Evolutionary conservation across 2,113 vertebrate species (phyloP).

Genomic region (Notothenia coriiceps): DNA sequence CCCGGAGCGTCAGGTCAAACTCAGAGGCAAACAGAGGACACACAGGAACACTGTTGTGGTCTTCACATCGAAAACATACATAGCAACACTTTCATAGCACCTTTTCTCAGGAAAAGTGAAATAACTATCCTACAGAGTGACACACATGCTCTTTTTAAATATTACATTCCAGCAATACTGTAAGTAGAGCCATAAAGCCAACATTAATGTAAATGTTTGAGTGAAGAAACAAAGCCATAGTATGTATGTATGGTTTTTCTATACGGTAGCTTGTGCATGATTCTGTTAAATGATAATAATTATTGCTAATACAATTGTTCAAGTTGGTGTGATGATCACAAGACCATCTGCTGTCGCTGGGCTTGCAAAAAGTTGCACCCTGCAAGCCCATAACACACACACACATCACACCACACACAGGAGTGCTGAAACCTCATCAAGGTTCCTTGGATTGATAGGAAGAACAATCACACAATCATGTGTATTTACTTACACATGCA

Average conservation of each 20-base stretch:
- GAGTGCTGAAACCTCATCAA: slow-evolving; percentile 8
- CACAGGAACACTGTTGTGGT: slow-evolving; percentile 21
- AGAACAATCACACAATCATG: slow-evolving; percentile 5
- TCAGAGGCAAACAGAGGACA: slow-evolving; percentile 71
- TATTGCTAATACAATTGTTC: slow-evolving; percentile 62
- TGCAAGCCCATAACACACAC: slow-evolving; percentile 3
- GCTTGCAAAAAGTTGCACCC: slow-evolving; percentile 49
- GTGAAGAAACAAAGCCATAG: slow-evolving; percentile 70
- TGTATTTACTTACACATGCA: slow-evolving; percentile 1
- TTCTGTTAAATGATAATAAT: slow-evolving; percentile 53
- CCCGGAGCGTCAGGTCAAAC: slow-evolving; percentile 65
- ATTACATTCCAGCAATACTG: slow-evolving; percentile 74
- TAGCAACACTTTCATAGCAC: slow-evolving; percentile 28
- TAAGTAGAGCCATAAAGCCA: slow-evolving; percentile 53
- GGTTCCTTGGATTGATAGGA: slow-evolving; percentile 16
- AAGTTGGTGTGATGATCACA: slow-evolving; percentile 54
- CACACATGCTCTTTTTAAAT: slow-evolving; percentile 33
- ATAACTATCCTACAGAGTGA: slow-evolving; percentile 33
- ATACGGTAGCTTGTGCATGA: slow-evolving; percentile 55
- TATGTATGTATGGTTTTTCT: slow-evolving; percentile 62
- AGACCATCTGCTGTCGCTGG: slow-evolving; percentile 64
- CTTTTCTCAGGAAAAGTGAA: slow-evolving; percentile 77
- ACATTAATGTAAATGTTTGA: slow-evolving; percentile 47
- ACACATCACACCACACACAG: slow-evolving; percentile 33
- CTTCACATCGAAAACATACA: slow-evolving; percentile 22